These are phyloP conservation scores for Bombus cullumanus DNA, from an alignment of 1,140 invertebrate species.

Conservation along the genomic window DNA sequence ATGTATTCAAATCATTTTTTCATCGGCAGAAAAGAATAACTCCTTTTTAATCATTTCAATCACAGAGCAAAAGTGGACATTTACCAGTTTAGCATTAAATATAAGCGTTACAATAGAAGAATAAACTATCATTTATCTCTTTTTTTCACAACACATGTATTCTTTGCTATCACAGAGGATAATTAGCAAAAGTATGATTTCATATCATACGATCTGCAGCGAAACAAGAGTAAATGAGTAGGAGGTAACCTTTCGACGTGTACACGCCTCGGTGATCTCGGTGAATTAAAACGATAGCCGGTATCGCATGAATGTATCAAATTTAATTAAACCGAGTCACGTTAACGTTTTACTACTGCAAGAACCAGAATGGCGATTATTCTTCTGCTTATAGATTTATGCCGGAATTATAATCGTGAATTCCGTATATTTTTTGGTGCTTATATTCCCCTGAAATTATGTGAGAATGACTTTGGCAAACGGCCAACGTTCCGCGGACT, in stretches of 20 bases:
- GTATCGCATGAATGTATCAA: slow-evolving; percentile 17
- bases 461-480: slow-evolving; percentile 69
- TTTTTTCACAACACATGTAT: not conserved
- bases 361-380: slow-evolving; percentile 22
- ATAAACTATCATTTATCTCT: slow-evolving; percentile 16
- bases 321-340: slow-evolving; percentile 44
- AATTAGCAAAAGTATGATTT: slow-evolving; percentile 42
- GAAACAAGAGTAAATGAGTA: not conserved
- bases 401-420: slow-evolving; percentile 29
- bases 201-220: slow-evolving; percentile 14
- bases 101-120: accelerated
- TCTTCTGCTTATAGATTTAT: slow-evolving; percentile 40
- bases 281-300: slow-evolving; percentile 28
- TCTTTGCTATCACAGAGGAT: not conserved
- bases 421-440: slow-evolving; percentile 55
- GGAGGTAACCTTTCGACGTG: not conserved
- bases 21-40: not conserved
- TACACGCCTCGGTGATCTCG: not conserved
- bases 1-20: not conserved
- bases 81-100: not conserved
- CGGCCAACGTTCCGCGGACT: slow-evolving; percentile 59
- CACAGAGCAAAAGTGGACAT: not conserved
- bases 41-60: not conserved
- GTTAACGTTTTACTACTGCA: slow-evolving; percentile 15
- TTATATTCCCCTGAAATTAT: slow-evolving; percentile 64